phyloP scores from a whole-genome alignment of 2,888 invertebrate species.

The Mythimna lalbum region DNA sequence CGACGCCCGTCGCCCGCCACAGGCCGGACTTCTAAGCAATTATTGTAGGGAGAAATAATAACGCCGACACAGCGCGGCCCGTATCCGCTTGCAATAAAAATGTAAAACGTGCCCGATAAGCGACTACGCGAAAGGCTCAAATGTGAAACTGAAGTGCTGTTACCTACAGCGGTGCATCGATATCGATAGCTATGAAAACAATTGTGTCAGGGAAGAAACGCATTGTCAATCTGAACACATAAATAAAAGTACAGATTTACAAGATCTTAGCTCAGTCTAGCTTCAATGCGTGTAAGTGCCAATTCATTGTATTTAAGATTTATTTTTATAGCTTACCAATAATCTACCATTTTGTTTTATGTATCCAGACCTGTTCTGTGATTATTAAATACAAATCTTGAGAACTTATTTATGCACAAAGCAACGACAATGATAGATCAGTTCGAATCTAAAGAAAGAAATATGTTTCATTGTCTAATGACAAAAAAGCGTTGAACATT shows the following conservation, averaged over 20 bases:
- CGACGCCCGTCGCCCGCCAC: conserved; percentile 40
- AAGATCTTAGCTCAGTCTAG: neutral
- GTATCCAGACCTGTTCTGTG: neutral
- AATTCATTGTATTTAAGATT: no score
- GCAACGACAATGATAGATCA: no score
- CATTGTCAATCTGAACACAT: neutral
- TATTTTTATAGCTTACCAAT: no score
- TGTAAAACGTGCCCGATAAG: conserved; percentile 90
- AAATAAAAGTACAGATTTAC: neutral
- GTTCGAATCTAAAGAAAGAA: no score
- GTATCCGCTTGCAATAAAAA: conserved; percentile 91
- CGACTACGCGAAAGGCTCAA: conserved; percentile 86
- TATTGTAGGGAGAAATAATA: conserved; percentile 89
- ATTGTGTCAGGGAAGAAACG: neutral
- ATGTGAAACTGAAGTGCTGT: conserved; percentile 80
- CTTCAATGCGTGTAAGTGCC: neutral
- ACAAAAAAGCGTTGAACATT: no score
- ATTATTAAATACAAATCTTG: neutral
- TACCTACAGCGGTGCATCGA: conserved; percentile 41
- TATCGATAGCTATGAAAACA: conserved; percentile 54
- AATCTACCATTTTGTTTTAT: neutral
- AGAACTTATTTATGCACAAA: no score
- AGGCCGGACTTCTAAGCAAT: conserved; percentile 85
- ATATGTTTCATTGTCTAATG: no score
- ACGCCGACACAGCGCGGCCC: conserved; percentile 85